These are phyloP conservation scores for Geopemphigus sp. DNA, from an alignment of 1,140 invertebrate species.

Conservation along the genomic window DNA sequence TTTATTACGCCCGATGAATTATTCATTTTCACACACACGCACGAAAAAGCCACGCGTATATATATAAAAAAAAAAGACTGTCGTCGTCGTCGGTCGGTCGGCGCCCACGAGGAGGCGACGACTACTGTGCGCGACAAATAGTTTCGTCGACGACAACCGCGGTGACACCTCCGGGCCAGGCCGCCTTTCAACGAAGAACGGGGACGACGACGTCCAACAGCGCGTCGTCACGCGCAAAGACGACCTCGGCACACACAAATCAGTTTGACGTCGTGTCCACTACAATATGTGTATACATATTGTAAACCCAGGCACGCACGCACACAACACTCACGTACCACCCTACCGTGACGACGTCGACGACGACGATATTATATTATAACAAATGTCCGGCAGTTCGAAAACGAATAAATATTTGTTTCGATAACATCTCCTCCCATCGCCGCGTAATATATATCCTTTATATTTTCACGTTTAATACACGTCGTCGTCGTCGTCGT, in stretches of 20 bases:
- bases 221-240: constrained; percentile 10
- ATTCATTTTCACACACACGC: constrained; percentile 26
- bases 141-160: constrained; percentile 19
- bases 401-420: constrained; percentile 17
- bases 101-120: constrained; percentile 1
- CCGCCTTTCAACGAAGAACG: background rate
- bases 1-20: constrained; percentile 31
- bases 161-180: constrained; percentile 24
- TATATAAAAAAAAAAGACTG: too few species aligned
- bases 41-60: background rate
- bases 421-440: constrained; percentile 18
- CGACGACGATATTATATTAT: background rate
- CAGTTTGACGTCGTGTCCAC: constrained; percentile 30
- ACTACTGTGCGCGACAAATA: constrained; percentile 46
- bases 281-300: background rate
- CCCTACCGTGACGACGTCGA: background rate
- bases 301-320: background rate
- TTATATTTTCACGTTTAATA: background rate
- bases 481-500: background rate
- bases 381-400: background rate
- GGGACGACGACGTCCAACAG: background rate
- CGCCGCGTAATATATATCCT: background rate
- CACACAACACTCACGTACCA: background rate
- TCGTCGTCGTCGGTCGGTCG: background rate
- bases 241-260: constrained; percentile 12